phyloP scores from a whole-genome alignment of 2,888 invertebrate genomes.

The Cremastobaeus sp. region DNA sequence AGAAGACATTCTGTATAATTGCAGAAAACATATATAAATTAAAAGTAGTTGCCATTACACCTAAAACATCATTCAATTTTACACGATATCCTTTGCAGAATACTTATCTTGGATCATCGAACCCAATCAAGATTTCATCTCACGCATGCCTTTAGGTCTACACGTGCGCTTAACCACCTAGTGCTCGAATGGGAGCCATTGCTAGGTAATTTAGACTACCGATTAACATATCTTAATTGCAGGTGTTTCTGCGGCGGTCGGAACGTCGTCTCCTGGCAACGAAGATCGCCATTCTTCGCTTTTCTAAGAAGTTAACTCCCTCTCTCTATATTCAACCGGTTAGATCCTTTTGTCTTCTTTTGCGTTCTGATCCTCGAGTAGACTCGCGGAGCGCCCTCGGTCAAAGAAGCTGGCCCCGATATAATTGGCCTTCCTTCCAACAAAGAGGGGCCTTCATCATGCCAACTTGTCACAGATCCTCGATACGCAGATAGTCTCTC shows the following conservation, averaged over 20 bases:
- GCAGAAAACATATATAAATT: too few relatives aligned
- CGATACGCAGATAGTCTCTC: slow-evolving; percentile 70
- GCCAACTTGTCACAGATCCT: slow-evolving; percentile 74
- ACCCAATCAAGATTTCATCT: too few relatives aligned
- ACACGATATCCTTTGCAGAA: too few relatives aligned
- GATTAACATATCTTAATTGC: slow-evolving; percentile 75
- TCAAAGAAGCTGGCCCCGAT: slow-evolving; percentile 65
- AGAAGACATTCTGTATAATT: too few relatives aligned
- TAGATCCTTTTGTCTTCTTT: slow-evolving; percentile 52
- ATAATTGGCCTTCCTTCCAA: slow-evolving; percentile 63
- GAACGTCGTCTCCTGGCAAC: slow-evolving; percentile 63
- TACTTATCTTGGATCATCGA: too few relatives aligned
- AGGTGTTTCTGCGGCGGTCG: slow-evolving; percentile 67
- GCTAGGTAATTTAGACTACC: slow-evolving; percentile 63
- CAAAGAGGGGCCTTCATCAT: slow-evolving; percentile 72
- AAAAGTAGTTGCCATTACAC: too few relatives aligned
- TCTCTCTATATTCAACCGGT: slow-evolving; percentile 12
- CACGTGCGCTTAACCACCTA: too few relatives aligned
- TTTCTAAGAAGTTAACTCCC: too few relatives aligned
- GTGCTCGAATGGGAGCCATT: too few relatives aligned
- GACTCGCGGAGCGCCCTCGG: slow-evolving; percentile 62
- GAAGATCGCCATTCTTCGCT: slow-evolving; percentile 66
- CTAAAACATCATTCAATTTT: too few relatives aligned
- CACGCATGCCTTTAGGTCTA: too few relatives aligned
- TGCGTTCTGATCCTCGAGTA: slow-evolving; percentile 62